phyloP scores from a whole-genome alignment of 2,113 vertebrate genomes.

The Pseudolaguvia tuberculata region DNA sequence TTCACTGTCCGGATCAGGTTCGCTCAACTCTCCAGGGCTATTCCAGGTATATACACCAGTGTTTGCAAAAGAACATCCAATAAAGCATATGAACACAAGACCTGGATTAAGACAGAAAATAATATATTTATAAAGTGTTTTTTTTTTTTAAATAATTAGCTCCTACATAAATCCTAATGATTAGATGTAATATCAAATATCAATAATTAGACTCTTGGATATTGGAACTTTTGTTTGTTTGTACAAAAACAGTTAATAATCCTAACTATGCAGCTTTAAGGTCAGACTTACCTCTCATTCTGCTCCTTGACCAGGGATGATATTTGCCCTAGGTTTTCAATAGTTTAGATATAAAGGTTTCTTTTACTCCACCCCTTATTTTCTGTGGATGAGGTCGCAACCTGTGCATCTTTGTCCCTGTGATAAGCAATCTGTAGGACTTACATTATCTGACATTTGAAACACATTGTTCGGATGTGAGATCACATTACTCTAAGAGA shows the following conservation, averaged over 20 bases:
- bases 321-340: conserved; percentile 5
- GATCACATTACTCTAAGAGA: not conserved
- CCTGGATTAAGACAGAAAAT: conserved; percentile 29
- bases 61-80: conserved; percentile 39
- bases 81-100: conserved; percentile 44
- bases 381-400: conserved; percentile 18
- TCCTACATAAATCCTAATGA: not conserved
- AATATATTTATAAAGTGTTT: not conserved
- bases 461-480: conserved; percentile 4
- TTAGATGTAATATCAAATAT: too few relatives aligned
- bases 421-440: conserved; percentile 56
- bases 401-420: conserved; percentile 17
- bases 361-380: conserved; percentile 44
- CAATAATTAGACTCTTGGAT: not conserved
- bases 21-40: not conserved
- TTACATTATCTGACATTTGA: conserved; percentile 43
- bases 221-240: not conserved
- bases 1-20: conserved; percentile 6
- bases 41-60: conserved; percentile 38
- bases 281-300: conserved; percentile 61
- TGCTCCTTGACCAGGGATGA: conserved; percentile 29
- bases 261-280: not conserved
- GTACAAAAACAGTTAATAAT: not conserved
- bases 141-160: not conserved
- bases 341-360: conserved; percentile 55